Percentiles rank a stretch among this genome's conserved stretches.
Evolutionary conservation across 2,888 invertebrate genomes (phyloP).

Genomic region (Quadroppia sp.): DNA sequence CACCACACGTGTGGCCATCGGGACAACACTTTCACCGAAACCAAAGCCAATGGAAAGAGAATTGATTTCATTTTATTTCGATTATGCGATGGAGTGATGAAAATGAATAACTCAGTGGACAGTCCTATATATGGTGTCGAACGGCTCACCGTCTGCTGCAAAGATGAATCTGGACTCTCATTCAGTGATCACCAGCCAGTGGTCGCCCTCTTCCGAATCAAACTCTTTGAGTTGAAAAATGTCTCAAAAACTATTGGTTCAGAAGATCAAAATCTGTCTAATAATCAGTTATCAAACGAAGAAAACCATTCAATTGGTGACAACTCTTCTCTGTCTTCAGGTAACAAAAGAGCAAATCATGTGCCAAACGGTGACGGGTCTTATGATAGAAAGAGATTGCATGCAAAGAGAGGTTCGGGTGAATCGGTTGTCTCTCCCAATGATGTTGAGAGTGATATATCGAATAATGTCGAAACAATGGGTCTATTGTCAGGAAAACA

Average conservation of each 20-base stretch:
- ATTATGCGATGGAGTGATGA: constrained; percentile 18
- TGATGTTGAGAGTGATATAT: not conserved
- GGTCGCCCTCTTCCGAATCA: constrained; percentile 57
- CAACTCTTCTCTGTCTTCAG: not conserved
- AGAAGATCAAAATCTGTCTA: not conserved
- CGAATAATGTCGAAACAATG: not conserved
- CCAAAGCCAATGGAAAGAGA: constrained; percentile 31
- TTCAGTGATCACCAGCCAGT: constrained; percentile 80
- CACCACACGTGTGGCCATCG: constrained; percentile 72
- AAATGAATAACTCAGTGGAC: not conserved
- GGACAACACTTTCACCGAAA: constrained; percentile 72
- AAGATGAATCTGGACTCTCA: constrained; percentile 43
- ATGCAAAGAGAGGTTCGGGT: not conserved
- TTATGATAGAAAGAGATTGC: not conserved
- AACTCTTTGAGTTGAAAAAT: not conserved
- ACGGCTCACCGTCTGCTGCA: constrained; percentile 31
- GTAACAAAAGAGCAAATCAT: not conserved
- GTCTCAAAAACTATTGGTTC: not conserved
- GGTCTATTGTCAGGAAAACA: not conserved
- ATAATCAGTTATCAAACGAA: not conserved
- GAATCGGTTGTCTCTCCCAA: not conserved
- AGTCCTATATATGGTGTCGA: constrained; percentile 33
- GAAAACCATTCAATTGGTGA: not conserved
- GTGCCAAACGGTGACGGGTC: constrained; percentile 4
- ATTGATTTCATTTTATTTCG: constrained; percentile 44